These are phyloP conservation scores for Xylocopa sonorina DNA, from an alignment of 1,140 invertebrate genomes.

Conservation along the genomic window DNA sequence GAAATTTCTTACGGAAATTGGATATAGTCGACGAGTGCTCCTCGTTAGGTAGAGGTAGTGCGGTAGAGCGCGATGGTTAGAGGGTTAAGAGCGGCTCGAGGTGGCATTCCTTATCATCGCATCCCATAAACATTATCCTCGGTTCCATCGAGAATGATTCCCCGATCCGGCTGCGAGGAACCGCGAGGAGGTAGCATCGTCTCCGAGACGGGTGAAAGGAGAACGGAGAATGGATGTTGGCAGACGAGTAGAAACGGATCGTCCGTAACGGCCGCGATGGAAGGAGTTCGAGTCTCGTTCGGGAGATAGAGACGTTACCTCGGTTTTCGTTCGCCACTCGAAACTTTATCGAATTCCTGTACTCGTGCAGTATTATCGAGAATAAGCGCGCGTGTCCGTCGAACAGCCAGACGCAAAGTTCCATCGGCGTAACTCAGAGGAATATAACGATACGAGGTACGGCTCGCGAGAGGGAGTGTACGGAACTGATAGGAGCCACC, in stretches of 20 bases:
- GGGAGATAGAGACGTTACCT: not conserved
- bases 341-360: too few species aligned
- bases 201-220: conserved; percentile 11
- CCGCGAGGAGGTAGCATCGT: conserved; percentile 56
- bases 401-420: conserved; percentile 28
- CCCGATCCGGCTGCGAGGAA: conserved; percentile 60
- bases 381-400: too few species aligned
- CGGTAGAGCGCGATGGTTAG: not conserved
- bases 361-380: too few species aligned
- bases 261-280: not conserved
- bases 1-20: too few species aligned
- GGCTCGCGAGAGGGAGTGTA: conserved; percentile 46
- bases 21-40: too few species aligned
- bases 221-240: not conserved
- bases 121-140: conserved; percentile 63
- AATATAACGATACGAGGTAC: conserved; percentile 35
- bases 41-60: too few species aligned
- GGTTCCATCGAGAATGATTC: conserved; percentile 69
- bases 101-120: conserved; percentile 64
- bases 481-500: conserved; percentile 65
- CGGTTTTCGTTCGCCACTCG: not conserved
- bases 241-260: not conserved
- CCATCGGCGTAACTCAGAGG: conserved; percentile 54
- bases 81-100: conserved; percentile 1
- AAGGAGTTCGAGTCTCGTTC: not conserved